Evolutionary conservation across 2,888 invertebrate species (phyloP).

Genomic region (Hoplodrina blanda): DNA sequence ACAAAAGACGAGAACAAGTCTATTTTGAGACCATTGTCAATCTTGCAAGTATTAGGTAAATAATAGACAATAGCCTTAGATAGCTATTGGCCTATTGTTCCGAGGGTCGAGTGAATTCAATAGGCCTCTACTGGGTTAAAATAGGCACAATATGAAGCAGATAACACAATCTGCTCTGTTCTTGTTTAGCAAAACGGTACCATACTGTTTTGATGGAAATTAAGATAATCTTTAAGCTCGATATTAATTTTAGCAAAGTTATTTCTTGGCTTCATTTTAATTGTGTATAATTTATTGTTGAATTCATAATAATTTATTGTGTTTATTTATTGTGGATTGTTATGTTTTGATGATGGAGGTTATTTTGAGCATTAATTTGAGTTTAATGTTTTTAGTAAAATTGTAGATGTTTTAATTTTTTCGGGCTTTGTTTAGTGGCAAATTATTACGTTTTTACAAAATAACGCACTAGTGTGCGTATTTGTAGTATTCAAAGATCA

Average conservation of each 20-base stretch:
- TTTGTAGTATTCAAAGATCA: too few species aligned
- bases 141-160: conserved; percentile 55
- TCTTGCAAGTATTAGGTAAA: conserved; percentile 49
- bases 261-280: conserved; percentile 46
- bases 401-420: conserved; percentile 5
- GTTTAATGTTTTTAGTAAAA: conserved; percentile 41
- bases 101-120: conserved; percentile 51
- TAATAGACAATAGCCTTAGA: conserved; percentile 51
- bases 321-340: conserved; percentile 43
- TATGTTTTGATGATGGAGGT: conserved; percentile 42
- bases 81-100: conserved; percentile 56
- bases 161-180: conserved; percentile 56
- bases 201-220: conserved; percentile 40
- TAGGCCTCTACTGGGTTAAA: conserved; percentile 46
- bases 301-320: conserved; percentile 56
- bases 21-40: conserved; percentile 50
- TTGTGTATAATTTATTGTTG: conserved; percentile 56
- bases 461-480: too few species aligned
- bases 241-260: conserved; percentile 53
- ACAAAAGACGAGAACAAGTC: conserved; percentile 20
- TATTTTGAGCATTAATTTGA: conserved; percentile 31
- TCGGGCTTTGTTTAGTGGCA: background rate
- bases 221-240: conserved; percentile 48
- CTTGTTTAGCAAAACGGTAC: conserved; percentile 39
- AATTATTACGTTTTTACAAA: background rate